phyloP scores from a whole-genome alignment of 2,797 vertebrate species.

The Morelia viridis region DNA sequence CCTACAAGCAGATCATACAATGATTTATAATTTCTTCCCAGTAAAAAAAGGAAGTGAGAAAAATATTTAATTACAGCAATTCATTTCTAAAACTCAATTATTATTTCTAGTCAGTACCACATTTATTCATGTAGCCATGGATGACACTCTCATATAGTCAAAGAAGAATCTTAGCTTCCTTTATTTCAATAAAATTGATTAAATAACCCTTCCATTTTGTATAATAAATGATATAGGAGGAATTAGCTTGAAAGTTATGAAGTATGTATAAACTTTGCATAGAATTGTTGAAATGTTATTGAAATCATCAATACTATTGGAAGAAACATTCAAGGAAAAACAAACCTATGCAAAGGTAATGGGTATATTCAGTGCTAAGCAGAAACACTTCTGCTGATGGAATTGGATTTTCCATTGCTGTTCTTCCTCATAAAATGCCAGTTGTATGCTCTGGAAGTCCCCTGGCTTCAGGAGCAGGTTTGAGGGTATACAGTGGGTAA shows the following conservation, averaged over 20 bases:
- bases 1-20: neutral
- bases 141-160: neutral
- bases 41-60: neutral
- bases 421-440: neutral
- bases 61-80: neutral
- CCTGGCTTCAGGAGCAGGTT: neutral
- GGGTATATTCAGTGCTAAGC: neutral
- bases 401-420: neutral
- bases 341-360: neutral
- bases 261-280: neutral
- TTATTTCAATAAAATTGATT: neutral
- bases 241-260: neutral
- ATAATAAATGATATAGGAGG: neutral
- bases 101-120: neutral
- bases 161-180: neutral
- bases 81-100: neutral
- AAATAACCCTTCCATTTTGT: neutral
- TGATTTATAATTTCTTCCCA: neutral
- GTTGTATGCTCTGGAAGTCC: neutral
- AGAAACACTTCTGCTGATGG: neutral
- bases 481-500: neutral
- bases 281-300: neutral
- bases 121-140: neutral
- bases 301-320: neutral
- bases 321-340: neutral